Base-by-base conservation (phyloP, 2,888 invertebrate genomes). In the Drosophila imparisetae region DNA sequence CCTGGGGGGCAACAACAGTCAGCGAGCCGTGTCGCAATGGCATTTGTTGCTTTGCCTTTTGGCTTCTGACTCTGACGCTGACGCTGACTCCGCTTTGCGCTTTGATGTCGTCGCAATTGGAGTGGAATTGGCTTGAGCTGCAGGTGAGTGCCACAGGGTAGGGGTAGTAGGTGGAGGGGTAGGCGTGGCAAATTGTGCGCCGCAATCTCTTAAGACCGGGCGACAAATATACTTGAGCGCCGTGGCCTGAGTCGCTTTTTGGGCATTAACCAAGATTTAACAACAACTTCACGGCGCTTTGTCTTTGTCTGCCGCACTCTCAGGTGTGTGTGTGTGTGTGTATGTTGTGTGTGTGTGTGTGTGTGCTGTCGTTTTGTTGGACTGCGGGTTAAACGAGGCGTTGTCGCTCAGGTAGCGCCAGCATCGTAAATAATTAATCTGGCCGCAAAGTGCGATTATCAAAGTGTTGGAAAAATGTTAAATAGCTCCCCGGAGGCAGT, bases 401-500 rank as follows among this genome's bases (percentile, higher is more conserved):
- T 57, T 67, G 75, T 61, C 59, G 75, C 76, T 36, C 82, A 80
- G 80, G 77, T 77, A 77, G 81, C 80, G 49, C 61, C 55, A 55
- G 77, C 79, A 80, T 87, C 85, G 85, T 90, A 83, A 90, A 89
- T 89, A 89, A 89, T 89, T 89, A 86, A 89, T 89, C 83, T 85
- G 83, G 78, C 90, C 89, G 72, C 89, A 86, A 86, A 88, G 83
- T 83, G 85, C 85, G 90, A 90, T 86, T 90, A 86, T 90, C 83
- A 84, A 88, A 89, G 86, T 89, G 89, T 84, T 85, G 86, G 87
- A 83, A 86, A 89, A 89, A 87, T 87, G 86, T 85, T 89, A 87
- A 87, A 86, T 87, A 83, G 86, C 89, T 86, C 89, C 84, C 85
- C 69, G 77, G 86, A 81, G 79, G 68, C 74, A 63, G 59, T 36